These are phyloP conservation scores for Seira sanloemensis DNA, from an alignment of 2,888 invertebrate genomes.

Conservation along the genomic window DNA sequence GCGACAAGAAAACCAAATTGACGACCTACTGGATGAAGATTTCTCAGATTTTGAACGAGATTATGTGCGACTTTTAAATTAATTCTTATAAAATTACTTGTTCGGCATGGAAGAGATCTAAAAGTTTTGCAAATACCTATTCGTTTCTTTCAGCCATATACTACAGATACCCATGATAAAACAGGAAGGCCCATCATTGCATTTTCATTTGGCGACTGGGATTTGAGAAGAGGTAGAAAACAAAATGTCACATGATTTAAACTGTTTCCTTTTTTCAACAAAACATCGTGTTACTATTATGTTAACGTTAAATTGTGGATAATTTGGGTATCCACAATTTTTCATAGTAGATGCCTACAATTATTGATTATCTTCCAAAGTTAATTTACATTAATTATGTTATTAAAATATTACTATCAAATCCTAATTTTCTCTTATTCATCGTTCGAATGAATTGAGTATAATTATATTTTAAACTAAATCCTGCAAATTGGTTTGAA, in stretches of 20 bases:
- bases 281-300: not conserved
- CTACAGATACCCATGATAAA: conserved; percentile 57
- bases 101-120: not conserved
- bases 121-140: not conserved
- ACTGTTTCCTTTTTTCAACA: not conserved
- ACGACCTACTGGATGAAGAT: conserved; percentile 53
- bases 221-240: conserved; percentile 29
- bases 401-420: no score
- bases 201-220: conserved; percentile 60
- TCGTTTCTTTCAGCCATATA: conserved; percentile 43
- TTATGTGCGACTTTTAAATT: conserved; percentile 19
- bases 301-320: not conserved
- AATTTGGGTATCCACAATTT: no score
- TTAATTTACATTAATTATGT: no score
- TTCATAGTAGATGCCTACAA: no score
- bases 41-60: conserved; percentile 59
- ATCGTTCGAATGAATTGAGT: no score
- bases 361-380: no score
- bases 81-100: not conserved
- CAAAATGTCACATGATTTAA: not conserved
- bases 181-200: conserved; percentile 56
- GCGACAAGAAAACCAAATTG: conserved; percentile 57
- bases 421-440: no score
- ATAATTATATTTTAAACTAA: no score
- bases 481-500: no score